Percentiles rank a stretch among this genome's conserved stretches.
Conservation (phyloP, 35 echinoderm and acorn worm species). For the Apostichopus californicus region DNA sequence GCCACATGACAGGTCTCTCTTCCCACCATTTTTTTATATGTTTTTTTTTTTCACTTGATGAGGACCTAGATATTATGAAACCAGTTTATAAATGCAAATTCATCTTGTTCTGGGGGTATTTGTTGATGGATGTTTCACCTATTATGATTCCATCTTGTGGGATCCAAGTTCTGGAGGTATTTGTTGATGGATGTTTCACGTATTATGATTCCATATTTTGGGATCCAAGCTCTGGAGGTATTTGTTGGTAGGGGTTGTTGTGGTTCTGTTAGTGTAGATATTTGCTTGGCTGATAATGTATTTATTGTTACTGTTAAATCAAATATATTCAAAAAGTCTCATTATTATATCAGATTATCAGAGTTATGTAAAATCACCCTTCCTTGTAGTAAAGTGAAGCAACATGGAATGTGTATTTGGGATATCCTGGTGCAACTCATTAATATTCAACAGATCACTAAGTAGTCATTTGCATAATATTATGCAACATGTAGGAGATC, state of each 20-base stretch:
- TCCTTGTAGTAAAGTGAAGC: conserved; percentile 14
- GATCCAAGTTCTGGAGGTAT: no score
- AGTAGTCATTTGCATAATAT: no score
- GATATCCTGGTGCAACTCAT: neutral
- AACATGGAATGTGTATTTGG: neutral
- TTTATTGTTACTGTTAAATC: no score
- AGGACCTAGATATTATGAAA: conserved; percentile 35
- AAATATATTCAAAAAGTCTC: neutral
- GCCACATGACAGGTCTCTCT: conserved; percentile 1
- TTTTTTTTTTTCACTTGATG: neutral
- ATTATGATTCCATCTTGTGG: no score
- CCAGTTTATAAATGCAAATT: neutral
- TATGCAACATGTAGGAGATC: no score
- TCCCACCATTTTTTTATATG: no score
- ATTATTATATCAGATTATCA: neutral
- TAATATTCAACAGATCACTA: neutral
- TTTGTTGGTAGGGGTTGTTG: neutral
- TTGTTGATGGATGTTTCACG: no score
- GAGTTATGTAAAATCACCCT: neutral
- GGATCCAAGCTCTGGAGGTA: neutral
- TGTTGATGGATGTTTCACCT: no score
- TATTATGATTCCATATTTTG: neutral
- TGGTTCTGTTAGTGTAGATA: no score
- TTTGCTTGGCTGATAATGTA: no score
- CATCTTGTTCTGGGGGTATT: neutral